Evolutionary conservation across 2,888 invertebrate genomes (phyloP), one percentile per base, ranked within the genome.

Genomic region (Callinectes sapidus): DNA sequence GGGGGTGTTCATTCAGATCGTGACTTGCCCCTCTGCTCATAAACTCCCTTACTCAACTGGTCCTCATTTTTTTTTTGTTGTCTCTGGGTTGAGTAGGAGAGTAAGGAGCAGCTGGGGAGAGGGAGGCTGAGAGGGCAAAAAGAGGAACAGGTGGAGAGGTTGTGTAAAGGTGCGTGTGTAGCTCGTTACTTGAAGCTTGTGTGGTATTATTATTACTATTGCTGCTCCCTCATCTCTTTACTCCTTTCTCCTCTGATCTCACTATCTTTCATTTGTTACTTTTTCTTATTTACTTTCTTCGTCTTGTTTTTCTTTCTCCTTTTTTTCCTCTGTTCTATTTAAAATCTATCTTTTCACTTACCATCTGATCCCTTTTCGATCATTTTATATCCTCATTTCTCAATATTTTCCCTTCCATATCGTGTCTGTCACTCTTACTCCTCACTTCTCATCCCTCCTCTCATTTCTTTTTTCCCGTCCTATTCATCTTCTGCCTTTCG

Each of bases 21-120:
- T 81, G 81, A 81, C 81, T 81, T 81, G 81, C 81, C 35, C 35
- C 81, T 81, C 35, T 16, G 14, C 13, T 81, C 81, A 81, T 81
- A 81, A 35, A 35, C 35, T 81, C 81, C 81, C n/a, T 81, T 18
- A 16, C 81, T 81, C 81, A 81, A 16, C 35, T 18, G n/a, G 81
- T 81, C 81, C 35, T 35, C 81, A 32, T 81, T 81, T 81, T 28
- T 81, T 81, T 14, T 81, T 14, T 35, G 16, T 35, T 28, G 14
- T 39, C 48, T 48, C 48, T 48, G n/a, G 81, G 35, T 81, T 81
- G 32, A 81, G 81, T 81, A 81, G 32, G 16, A 81, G 32, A 35
- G 32, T 81, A 35, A 81, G 35, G 32, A 71, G 16, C 35, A n/a
- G 28, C n/a, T 10, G n/a, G 71, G 71, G 71, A 71, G 71, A 28